These are phyloP conservation scores for Euproctis similis DNA, from an alignment of 2,888 invertebrate species.

Conservation along the genomic window DNA sequence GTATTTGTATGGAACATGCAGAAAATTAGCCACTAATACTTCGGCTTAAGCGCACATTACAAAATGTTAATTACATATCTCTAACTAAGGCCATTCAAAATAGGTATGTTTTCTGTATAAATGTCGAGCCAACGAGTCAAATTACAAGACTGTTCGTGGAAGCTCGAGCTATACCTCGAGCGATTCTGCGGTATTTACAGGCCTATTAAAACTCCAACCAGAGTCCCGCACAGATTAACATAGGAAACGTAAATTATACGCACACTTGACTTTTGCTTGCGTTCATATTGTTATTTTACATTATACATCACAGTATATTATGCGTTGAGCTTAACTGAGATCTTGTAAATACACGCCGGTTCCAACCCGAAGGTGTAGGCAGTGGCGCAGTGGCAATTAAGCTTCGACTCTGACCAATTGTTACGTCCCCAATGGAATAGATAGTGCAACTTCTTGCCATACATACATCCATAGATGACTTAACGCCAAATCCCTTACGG, in stretches of 20 bases:
- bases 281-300: slow-evolving; percentile 28
- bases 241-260: slow-evolving; percentile 43
- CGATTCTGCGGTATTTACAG: slow-evolving; percentile 45
- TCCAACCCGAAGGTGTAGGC: no score
- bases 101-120: slow-evolving; percentile 41
- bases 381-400: no score
- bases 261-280: slow-evolving; percentile 32
- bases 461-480: no score
- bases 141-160: slow-evolving; percentile 46
- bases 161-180: slow-evolving; percentile 38
- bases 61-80: slow-evolving; percentile 32
- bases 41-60: slow-evolving; percentile 29
- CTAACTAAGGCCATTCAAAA: slow-evolving; percentile 28
- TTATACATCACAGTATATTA: slow-evolving; percentile 13
- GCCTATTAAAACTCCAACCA: slow-evolving; percentile 53
- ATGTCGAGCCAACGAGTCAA: slow-evolving; percentile 38
- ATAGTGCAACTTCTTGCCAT: no score
- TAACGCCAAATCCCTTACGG: no score
- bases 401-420: no score
- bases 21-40: slow-evolving; percentile 31
- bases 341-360: no score
- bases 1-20: no score
- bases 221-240: slow-evolving; percentile 47
- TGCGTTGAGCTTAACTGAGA: no score
- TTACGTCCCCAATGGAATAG: no score